These are phyloP conservation scores for Megamerina dolium DNA, from an alignment of 2,888 invertebrate species.

Conservation along the genomic window DNA sequence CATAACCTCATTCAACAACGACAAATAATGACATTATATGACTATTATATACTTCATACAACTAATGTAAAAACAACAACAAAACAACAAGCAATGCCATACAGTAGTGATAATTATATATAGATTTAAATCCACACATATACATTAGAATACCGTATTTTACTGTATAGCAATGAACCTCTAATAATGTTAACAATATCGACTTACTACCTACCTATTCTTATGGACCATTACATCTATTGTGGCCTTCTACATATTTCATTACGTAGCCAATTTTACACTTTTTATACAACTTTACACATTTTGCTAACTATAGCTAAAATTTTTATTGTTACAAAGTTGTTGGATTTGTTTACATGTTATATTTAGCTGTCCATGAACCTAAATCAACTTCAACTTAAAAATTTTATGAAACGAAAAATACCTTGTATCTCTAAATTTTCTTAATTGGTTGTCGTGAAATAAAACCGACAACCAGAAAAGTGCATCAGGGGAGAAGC, in stretches of 20 bases:
- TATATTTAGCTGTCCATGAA: no score
- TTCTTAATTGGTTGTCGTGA: no score
- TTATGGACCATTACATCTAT: conserved; percentile 25
- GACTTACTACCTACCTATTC: conserved; percentile 19
- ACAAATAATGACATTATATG: conserved; percentile 38
- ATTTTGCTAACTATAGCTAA: no score
- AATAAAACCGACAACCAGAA: no score
- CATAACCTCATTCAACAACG: conserved; percentile 25
- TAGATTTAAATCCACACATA: not conserved
- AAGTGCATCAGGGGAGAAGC: conserved; percentile 12
- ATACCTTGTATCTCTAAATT: no score
- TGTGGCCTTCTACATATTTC: conserved; percentile 40
- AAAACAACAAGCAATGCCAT: conserved; percentile 43
- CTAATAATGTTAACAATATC: no score
- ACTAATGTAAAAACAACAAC: conserved; percentile 13
- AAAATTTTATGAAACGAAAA: no score
- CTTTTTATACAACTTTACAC: conserved; percentile 4
- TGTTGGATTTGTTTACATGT: no score
- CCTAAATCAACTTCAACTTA: no score
- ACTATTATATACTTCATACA: conserved; percentile 38
- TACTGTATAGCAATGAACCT: no score
- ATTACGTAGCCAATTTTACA: conserved; percentile 19
- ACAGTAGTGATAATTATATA: conserved; percentile 38
- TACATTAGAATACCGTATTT: no score
- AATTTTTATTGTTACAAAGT: no score